Percentiles rank a stretch among this genome's conserved stretches.
phyloP scores from a whole-genome alignment of 1,140 invertebrate genomes.

The Homarus americanus region DNA sequence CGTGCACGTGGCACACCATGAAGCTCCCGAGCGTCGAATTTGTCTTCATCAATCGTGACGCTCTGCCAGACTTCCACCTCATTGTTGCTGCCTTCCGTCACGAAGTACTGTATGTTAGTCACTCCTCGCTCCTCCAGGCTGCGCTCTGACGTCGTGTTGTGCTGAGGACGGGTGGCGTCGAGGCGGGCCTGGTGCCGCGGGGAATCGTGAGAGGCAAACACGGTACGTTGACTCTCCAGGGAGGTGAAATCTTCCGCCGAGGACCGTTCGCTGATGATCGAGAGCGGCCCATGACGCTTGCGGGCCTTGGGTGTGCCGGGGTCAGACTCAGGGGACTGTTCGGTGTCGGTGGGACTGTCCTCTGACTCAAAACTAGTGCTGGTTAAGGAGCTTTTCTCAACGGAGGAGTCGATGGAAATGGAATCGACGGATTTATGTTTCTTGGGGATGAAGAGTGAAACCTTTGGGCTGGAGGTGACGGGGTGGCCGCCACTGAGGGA shows the following conservation, averaged over 20 bases:
- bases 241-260: constrained; percentile 74
- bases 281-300: constrained; percentile 59
- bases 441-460: constrained; percentile 78
- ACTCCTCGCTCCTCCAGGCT: constrained; percentile 78
- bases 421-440: constrained; percentile 77
- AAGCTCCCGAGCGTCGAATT: constrained; percentile 70
- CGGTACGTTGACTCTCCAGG: constrained; percentile 73
- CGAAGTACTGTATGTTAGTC: constrained; percentile 72
- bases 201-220: constrained; percentile 74
- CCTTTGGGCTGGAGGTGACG: constrained; percentile 79
- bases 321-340: constrained; percentile 76
- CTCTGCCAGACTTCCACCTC: constrained; percentile 78
- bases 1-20: constrained; percentile 86
- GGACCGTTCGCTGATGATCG: constrained; percentile 73
- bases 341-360: constrained; percentile 77
- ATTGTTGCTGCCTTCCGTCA: constrained; percentile 72
- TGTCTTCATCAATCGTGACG: constrained; percentile 82
- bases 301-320: constrained; percentile 72
- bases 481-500: constrained; percentile 73
- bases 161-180: constrained; percentile 56
- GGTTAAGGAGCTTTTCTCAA: constrained; percentile 75
- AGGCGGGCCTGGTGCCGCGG: constrained; percentile 68
- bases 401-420: constrained; percentile 66
- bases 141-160: constrained; percentile 67
- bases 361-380: constrained; percentile 76